Percentiles rank a stretch among this genome's conserved stretches.
Conservation (phyloP, 2,113 vertebrate genomes). For the Bagarius yarrelli region DNA sequence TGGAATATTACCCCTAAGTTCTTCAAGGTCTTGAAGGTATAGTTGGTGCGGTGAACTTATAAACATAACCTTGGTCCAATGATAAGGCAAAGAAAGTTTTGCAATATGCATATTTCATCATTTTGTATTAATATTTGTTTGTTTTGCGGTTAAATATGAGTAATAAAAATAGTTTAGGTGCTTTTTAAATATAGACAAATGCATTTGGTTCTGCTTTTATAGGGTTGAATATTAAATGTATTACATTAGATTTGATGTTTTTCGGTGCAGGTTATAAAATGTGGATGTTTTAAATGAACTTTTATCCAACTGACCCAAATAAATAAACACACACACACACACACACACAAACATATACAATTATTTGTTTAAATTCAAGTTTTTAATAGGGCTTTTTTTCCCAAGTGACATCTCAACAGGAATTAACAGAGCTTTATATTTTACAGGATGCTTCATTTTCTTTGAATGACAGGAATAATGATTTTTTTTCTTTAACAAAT, state of each 20-base stretch:
- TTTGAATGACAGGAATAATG: neutral
- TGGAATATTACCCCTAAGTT: no score
- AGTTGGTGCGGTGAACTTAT: no score
- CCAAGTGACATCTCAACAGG: neutral
- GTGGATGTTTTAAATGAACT: no score
- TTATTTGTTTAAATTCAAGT: conserved; percentile 6
- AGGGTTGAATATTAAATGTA: neutral
- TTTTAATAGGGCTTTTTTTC: conserved; percentile 9
- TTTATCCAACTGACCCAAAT: no score
- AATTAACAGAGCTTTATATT: neutral
- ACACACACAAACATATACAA: neutral
- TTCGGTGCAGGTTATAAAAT: no score
- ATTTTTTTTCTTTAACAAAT: neutral
- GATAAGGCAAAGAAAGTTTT: no score
- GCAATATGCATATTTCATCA: no score
- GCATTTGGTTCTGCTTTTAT: neutral
- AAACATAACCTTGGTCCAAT: no score
- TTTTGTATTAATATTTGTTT: no score
- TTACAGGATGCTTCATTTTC: neutral
- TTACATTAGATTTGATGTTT: neutral
- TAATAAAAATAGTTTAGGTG: no score
- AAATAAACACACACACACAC: neutral
- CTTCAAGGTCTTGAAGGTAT: no score
- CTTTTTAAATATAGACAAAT: neutral
- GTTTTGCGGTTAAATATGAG: no score